Base-by-base conservation (phyloP, 2,888 invertebrate genomes). In the Pomacea canaliculata region DNA sequence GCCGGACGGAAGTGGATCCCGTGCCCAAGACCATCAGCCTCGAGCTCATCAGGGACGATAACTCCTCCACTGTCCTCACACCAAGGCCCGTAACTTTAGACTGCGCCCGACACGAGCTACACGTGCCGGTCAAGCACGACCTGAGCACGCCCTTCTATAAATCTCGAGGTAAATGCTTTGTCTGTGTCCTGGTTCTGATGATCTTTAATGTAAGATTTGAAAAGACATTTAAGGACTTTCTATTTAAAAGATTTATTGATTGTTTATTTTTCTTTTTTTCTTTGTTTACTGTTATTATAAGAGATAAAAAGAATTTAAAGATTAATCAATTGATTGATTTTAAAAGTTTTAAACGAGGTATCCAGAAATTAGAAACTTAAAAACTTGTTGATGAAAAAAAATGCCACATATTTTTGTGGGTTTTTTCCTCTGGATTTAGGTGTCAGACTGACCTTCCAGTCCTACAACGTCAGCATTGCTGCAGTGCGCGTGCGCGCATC, bases 401-500 rank as follows among this genome's bases (percentile, higher is more conserved):
- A 23, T 23, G 23, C 23, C 23, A 23, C 23, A 5, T 60, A 0
- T 60, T 19, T 60, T n/a, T 60, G 7, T 19, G 2, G 7, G 0
- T 60, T 60, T 18, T n/a, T 60, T 19, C 4, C 7, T n/a, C 7
- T 60, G 60, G 3, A 19, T 79, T 37, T 79, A 89, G 89, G 86
- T 16, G 83, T 86, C 8, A 75, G 83, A 18, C 73, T 89, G 19
- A 77, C 80, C 10, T 86, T 88, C 66, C 76, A 80, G 0, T 84
- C 82, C 19, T 80, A 78, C 23, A 82, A 83, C 66, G 82, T 88
- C 59, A 86, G 86, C 37, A 83, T 89, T 56, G 80, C 86, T 7
- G 86, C 82, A 9, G 83, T 87, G 3, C 78, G 85, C 4, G 74
- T 89, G 19, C 81, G 89, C 10, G 84, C 87, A 1, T 84, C 82